These are phyloP conservation scores for Eidolon helvum DNA, from an alignment of 2,113 vertebrate species.

Conservation along the genomic window DNA sequence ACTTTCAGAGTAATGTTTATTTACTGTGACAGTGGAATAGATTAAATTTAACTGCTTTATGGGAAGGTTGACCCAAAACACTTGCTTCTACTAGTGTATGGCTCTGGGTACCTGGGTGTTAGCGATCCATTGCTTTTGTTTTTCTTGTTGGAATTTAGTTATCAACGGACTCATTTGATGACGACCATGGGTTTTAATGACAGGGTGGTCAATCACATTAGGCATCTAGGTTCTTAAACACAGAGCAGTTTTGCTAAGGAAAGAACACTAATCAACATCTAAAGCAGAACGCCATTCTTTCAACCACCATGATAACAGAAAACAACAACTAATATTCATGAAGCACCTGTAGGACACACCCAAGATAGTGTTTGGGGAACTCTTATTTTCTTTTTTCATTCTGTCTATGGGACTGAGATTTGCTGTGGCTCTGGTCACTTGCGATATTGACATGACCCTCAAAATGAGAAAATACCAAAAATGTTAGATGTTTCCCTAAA, in stretches of 20 bases:
- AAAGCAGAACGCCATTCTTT: not conserved
- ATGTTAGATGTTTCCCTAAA: not conserved
- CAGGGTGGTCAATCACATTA: not conserved
- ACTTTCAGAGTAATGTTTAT: not conserved
- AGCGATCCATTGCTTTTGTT: not conserved
- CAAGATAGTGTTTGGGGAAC: not conserved
- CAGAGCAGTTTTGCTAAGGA: not conserved
- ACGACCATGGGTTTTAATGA: not conserved
- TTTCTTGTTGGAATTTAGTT: not conserved
- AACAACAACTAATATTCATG: not conserved
- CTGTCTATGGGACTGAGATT: not conserved
- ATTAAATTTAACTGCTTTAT: not conserved
- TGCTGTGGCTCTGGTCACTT: not conserved
- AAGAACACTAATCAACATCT: not conserved
- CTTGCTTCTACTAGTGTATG: not conserved
- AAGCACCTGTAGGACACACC: not conserved
- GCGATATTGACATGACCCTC: not conserved
- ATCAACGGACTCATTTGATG: not conserved
- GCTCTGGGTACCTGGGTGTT: not conserved
- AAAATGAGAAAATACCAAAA: not conserved
- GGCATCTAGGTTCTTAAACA: not conserved
- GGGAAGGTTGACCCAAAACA: not conserved
- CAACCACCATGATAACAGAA: not conserved
- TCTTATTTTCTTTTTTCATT: not conserved
- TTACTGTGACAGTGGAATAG: not conserved